Conservation (phyloP, 2,113 vertebrate genomes). For the Antigone vipio region DNA sequence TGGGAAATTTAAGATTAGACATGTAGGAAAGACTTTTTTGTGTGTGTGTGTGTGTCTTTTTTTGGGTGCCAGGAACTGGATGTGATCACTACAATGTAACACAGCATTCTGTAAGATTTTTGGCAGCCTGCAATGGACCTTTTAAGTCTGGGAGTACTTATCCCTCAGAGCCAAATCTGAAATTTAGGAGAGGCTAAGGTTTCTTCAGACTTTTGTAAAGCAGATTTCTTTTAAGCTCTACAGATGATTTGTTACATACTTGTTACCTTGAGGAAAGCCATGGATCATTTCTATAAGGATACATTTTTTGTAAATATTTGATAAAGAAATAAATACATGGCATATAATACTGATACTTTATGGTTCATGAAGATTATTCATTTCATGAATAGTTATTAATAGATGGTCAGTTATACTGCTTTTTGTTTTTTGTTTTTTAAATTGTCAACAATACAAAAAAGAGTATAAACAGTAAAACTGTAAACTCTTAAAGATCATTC, state of each 20-base stretch:
- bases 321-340: not conserved
- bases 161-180: not conserved
- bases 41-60: not conserved
- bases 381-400: not conserved
- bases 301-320: not conserved
- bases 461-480: slow-evolving; percentile 19
- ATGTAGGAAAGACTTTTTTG: not conserved
- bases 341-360: not conserved
- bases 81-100: not conserved
- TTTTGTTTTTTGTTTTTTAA: not conserved
- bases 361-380: slow-evolving; percentile 27
- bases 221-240: not conserved
- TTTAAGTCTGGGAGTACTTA: not conserved
- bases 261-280: not conserved
- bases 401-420: not conserved
- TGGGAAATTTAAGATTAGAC: no score
- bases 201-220: not conserved
- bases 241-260: not conserved
- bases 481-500: not conserved
- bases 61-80: not conserved
- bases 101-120: not conserved
- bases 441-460: not conserved
- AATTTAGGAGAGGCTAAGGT: not conserved
- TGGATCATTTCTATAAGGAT: not conserved
- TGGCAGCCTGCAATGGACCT: not conserved